Evolutionary conservation across 30 jellyfish, hydroid and myxozoan species (phyloP).

Genomic region (Pelagia noctiluca): DNA sequence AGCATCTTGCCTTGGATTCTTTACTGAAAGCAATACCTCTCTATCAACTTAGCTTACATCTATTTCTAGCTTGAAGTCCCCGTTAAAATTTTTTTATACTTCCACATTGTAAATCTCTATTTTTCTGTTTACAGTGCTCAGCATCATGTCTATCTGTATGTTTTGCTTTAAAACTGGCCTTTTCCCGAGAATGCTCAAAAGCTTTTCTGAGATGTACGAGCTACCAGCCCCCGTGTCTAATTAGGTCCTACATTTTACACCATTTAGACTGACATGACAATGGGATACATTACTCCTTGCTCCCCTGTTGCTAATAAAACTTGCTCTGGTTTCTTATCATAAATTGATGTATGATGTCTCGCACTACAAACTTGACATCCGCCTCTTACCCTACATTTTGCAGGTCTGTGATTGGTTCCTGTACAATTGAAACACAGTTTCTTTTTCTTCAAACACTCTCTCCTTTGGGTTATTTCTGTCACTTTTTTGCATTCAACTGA

Average conservation of each 20-base stretch:
- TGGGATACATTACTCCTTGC: constrained; percentile 37
- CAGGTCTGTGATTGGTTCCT: constrained; percentile 62
- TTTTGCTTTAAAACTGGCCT: constrained; percentile 27
- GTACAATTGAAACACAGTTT: constrained; percentile 70
- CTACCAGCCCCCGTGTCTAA: constrained; percentile 88
- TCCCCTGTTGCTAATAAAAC: constrained; percentile 36
- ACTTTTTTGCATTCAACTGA: constrained; percentile 35
- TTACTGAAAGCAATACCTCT: constrained; percentile 16
- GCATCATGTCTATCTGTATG: constrained; percentile 59
- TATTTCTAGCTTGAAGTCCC: constrained; percentile 26
- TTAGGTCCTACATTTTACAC: constrained; percentile 64
- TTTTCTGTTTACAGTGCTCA: constrained; percentile 46
- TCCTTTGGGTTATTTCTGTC: constrained; percentile 1
- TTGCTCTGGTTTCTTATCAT: constrained; percentile 38
- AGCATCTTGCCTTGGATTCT: constrained; percentile 42
- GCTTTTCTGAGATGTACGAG: constrained; percentile 62
- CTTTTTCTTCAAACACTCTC: constrained; percentile 42
- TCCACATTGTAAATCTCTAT: constrained; percentile 47
- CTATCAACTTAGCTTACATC: constrained; percentile 64
- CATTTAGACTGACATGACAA: constrained; percentile 33
- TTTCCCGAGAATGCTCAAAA: constrained; percentile 19
- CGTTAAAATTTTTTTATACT: constrained; percentile 28
- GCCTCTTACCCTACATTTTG: constrained; percentile 35
- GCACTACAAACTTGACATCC: constrained; percentile 46
- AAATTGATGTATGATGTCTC: constrained; percentile 77